These are phyloP conservation scores for Cuculus canorus DNA, from an alignment of 2,797 vertebrate species.

Conservation along the genomic window DNA sequence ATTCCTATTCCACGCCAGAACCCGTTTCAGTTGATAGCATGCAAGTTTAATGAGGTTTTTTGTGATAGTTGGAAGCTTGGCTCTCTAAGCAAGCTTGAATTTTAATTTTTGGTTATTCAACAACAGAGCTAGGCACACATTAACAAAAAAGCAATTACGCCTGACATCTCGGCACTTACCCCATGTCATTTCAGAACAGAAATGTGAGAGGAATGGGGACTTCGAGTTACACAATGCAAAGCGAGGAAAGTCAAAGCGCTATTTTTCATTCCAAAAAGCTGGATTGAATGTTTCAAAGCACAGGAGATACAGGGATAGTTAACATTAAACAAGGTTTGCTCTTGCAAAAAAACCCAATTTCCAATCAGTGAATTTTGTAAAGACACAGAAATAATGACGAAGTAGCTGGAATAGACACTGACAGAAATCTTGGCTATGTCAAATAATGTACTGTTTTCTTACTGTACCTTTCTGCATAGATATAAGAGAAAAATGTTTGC, in stretches of 20 bases:
- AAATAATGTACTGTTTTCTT: fast-evolving
- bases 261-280: neutral
- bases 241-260: neutral
- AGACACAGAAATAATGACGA: neutral
- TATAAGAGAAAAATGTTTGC: neutral
- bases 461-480: neutral
- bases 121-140: neutral
- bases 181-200: neutral
- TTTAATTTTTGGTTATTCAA: constrained; percentile 15
- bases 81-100: neutral
- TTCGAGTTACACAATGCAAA: fast-evolving
- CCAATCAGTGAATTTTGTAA: neutral
- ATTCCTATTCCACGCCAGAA: neutral
- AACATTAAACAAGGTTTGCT: neutral
- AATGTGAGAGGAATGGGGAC: neutral
- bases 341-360: neutral
- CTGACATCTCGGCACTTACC: neutral
- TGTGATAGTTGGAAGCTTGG: neutral
- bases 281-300: neutral
- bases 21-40: neutral
- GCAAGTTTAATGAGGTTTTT: constrained; percentile 18
- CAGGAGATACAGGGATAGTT: neutral
- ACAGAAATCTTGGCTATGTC: fast-evolving
- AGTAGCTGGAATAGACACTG: neutral
- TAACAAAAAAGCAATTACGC: constrained; percentile 31